Conservation (phyloP, 1,140 invertebrate genomes). For the Psix sp. region DNA sequence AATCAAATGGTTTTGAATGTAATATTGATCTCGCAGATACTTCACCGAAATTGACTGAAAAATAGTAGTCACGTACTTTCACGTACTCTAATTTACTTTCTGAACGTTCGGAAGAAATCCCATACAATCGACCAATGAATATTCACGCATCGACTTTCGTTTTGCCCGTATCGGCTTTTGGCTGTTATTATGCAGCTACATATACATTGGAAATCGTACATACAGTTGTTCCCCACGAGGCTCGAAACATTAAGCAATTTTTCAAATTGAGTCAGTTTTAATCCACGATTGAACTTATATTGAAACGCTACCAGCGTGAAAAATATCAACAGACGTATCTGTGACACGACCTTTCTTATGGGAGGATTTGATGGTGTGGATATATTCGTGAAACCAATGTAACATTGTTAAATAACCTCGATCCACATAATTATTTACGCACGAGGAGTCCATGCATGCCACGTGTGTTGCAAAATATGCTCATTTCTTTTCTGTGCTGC, state of each 20-base stretch:
- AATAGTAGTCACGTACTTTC: too few species aligned
- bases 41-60: too few species aligned
- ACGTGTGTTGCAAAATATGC: slow-evolving; percentile 64
- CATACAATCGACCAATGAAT: slow-evolving; percentile 41
- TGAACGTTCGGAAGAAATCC: slow-evolving; percentile 35
- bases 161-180: slow-evolving; percentile 11
- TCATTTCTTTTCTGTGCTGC: slow-evolving; percentile 56
- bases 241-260: slow-evolving; percentile 2
- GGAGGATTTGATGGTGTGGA: slow-evolving; percentile 17
- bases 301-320: slow-evolving; percentile 40
- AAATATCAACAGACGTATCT: slow-evolving; percentile 16
- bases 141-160: slow-evolving; percentile 28
- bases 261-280: slow-evolving; percentile 32
- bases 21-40: too few species aligned
- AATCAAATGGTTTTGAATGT: too few species aligned
- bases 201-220: slow-evolving; percentile 1
- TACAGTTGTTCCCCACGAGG: too few species aligned
- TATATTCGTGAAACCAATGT: slow-evolving; percentile 24
- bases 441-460: slow-evolving; percentile 41
- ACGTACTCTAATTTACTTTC: slow-evolving; percentile 38
- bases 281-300: slow-evolving; percentile 26
- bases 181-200: slow-evolving; percentile 22
- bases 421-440: slow-evolving; percentile 62
- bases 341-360: slow-evolving; percentile 27
- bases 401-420: slow-evolving; percentile 33